phyloP scores from a whole-genome alignment of 1,140 invertebrate species.

The Drosophila ercepeae region DNA sequence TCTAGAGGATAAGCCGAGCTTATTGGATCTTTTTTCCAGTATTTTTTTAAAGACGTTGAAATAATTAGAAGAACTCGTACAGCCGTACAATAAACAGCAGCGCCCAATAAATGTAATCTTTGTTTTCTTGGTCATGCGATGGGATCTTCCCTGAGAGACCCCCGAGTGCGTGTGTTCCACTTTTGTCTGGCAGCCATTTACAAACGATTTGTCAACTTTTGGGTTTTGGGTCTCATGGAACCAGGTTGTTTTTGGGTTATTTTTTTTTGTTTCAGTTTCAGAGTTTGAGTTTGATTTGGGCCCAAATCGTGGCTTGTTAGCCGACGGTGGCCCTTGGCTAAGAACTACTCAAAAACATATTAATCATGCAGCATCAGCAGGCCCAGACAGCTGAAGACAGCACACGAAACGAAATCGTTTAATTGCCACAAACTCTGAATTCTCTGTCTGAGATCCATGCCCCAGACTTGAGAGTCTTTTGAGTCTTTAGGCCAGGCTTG shows the following conservation, averaged over 20 bases:
- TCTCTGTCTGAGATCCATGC: constrained; percentile 4
- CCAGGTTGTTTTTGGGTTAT: constrained; percentile 9
- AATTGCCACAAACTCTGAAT: constrained; percentile 57
- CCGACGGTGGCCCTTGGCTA: constrained; percentile 62
- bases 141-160: neutral
- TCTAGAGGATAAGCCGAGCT: constrained; percentile 39
- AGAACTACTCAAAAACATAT: constrained; percentile 80
- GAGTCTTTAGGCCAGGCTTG: constrained; percentile 12
- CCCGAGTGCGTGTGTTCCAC: constrained; percentile 73
- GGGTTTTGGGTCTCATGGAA: constrained; percentile 32
- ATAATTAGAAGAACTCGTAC: too few relatives aligned
- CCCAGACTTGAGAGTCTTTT: neutral
- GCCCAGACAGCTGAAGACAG: constrained; percentile 41
- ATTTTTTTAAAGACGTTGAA: neutral
- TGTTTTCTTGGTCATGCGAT: neutral
- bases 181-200: constrained; percentile 78
- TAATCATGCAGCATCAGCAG: constrained; percentile 64
- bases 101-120: neutral
- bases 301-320: constrained; percentile 53
- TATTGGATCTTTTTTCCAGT: neutral
- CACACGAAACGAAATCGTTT: constrained; percentile 66
- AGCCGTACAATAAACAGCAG: too few relatives aligned
- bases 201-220: constrained; percentile 72
- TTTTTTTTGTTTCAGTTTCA: neutral
- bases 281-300: neutral